These are phyloP conservation scores for Bhutanitis thaidina DNA, from an alignment of 2,888 invertebrate species.

Conservation along the genomic window DNA sequence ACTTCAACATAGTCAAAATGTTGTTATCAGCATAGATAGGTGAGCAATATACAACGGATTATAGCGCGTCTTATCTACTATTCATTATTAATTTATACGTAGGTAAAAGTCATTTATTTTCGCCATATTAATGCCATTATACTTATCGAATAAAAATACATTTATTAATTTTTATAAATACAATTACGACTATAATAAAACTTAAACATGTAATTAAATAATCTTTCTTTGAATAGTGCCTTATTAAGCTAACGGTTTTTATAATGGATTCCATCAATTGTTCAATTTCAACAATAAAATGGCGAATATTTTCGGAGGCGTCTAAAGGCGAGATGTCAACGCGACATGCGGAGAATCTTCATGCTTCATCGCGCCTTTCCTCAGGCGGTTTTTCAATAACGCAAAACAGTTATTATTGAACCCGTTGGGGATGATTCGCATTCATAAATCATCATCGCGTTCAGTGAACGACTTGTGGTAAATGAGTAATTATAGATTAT, in stretches of 20 bases:
- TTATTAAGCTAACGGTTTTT: constrained; percentile 10
- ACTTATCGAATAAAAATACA: neutral
- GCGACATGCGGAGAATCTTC: constrained; percentile 29
- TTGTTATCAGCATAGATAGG: constrained; percentile 48
- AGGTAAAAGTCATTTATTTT: constrained; percentile 18
- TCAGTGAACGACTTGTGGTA: constrained; percentile 18
- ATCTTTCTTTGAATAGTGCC: neutral
- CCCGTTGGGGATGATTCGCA: constrained; percentile 27
- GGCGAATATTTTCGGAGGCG: constrained; percentile 30
- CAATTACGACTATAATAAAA: neutral
- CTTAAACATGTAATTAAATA: neutral
- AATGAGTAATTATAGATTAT: constrained; percentile 11
- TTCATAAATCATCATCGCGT: constrained; percentile 32
- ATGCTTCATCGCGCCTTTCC: constrained; percentile 26
- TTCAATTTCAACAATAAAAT: constrained; percentile 5
- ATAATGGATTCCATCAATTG: neutral
- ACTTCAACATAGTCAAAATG: constrained; percentile 24
- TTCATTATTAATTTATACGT: constrained; percentile 22
- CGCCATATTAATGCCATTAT: constrained; percentile 14
- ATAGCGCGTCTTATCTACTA: constrained; percentile 42
- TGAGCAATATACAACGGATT: constrained; percentile 62
- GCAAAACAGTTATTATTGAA: constrained; percentile 33
- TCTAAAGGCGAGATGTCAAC: constrained; percentile 46
- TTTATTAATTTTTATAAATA: constrained; percentile 11
- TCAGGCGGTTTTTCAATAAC: constrained; percentile 37